Evolutionary conservation across 2,113 vertebrate genomes (phyloP).

Genomic region (Oxyura jamaicensis): DNA sequence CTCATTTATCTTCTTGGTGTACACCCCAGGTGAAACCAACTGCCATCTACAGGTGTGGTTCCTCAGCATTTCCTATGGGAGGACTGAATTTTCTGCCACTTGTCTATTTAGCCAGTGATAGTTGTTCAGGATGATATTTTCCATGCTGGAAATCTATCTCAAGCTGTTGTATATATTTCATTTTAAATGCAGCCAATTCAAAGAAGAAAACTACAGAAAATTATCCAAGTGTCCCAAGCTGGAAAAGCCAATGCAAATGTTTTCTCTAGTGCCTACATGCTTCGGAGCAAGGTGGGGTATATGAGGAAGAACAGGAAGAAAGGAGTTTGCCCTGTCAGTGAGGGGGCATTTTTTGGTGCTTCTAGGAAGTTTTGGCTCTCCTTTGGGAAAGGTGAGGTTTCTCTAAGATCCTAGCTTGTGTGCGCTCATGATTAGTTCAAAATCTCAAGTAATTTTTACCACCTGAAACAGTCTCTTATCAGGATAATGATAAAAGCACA

Average conservation of each 20-base stretch:
- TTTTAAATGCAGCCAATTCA: background rate
- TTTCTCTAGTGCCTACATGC: background rate
- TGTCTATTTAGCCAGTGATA: background rate
- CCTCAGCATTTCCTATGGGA: background rate
- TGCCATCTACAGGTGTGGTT: background rate
- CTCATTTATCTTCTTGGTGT: background rate
- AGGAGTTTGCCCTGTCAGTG: background rate
- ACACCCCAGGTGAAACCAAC: background rate
- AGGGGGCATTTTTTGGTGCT: background rate
- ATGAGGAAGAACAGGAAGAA: background rate
- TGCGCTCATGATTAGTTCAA: background rate
- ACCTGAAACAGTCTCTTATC: background rate
- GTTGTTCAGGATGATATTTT: background rate
- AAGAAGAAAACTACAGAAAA: background rate
- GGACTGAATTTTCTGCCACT: background rate
- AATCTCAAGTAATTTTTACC: background rate
- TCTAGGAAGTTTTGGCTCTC: background rate
- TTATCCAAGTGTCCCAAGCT: background rate
- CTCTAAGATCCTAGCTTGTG: background rate
- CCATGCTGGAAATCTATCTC: background rate
- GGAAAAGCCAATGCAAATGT: background rate
- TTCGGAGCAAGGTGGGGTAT: too few relatives aligned
- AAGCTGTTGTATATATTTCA: background rate
- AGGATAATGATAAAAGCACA: background rate
- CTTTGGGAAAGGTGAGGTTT: background rate